phyloP scores from a whole-genome alignment of 2,797 vertebrate species.

The Aythya fuligula region DNA sequence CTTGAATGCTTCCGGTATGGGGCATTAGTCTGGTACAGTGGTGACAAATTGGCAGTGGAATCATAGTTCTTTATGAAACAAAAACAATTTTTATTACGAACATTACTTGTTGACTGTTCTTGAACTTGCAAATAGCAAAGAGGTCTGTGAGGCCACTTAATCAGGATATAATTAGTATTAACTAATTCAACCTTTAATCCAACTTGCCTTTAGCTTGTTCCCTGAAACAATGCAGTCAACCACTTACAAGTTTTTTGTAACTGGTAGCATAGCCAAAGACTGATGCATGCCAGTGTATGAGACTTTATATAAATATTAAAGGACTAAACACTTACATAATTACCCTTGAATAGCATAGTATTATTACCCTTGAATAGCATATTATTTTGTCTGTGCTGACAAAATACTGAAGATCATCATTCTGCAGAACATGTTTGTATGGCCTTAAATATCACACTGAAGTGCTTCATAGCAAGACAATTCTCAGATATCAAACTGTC shows the following conservation, averaged over 20 bases:
- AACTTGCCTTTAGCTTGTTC: too few relatives aligned
- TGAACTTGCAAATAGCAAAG: too few relatives aligned
- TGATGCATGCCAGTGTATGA: rapidly evolving
- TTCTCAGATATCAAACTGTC: neutral
- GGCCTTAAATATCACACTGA: neutral
- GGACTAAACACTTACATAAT: rapidly evolving
- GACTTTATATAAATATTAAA: neutral
- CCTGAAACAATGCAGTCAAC: too few relatives aligned
- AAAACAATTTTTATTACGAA: too few relatives aligned
- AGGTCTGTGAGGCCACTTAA: too few relatives aligned
- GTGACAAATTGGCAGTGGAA: neutral
- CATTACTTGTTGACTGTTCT: too few relatives aligned
- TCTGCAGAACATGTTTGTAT: neutral
- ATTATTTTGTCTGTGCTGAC: neutral
- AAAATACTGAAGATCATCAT: neutral
- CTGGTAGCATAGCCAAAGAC: too few relatives aligned
- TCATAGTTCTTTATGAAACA: too few relatives aligned
- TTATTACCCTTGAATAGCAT: neutral
- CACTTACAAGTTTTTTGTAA: too few relatives aligned
- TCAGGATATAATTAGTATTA: too few relatives aligned
- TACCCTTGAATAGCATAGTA: neutral
- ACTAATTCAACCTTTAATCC: too few relatives aligned
- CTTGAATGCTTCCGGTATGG: too few relatives aligned
- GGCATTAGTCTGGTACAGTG: neutral
- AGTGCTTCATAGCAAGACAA: neutral